phyloP scores from a whole-genome alignment of 30 jellyfish, hydroid and myxozoan genomes.

The Euphysa ruthae region DNA sequence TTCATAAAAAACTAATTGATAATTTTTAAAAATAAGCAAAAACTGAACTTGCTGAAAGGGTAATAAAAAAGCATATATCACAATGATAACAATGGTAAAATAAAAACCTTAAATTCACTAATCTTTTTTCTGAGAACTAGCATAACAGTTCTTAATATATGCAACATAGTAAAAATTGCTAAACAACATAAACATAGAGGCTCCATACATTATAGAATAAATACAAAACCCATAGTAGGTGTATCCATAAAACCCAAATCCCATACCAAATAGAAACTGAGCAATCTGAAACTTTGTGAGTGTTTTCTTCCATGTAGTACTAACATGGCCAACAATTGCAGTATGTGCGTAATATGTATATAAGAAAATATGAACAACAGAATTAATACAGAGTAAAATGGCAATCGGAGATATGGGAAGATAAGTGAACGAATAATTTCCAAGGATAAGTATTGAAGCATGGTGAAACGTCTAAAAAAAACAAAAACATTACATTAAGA shows the following conservation, averaged over 20 bases:
- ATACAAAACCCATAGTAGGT: constrained; percentile 67
- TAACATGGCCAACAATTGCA: constrained; percentile 23
- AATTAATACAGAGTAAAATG: constrained; percentile 50
- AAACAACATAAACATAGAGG: constrained; percentile 54
- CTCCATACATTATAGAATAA: constrained; percentile 57
- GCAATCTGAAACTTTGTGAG: constrained; percentile 70
- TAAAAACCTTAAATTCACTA: too few species aligned
- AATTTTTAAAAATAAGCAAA: too few species aligned
- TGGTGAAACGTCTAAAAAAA: constrained; percentile 69
- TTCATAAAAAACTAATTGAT: too few species aligned
- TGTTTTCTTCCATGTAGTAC: constrained; percentile 46
- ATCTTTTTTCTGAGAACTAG: too few species aligned
- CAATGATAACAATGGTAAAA: too few species aligned
- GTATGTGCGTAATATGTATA: constrained; percentile 62
- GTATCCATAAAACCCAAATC: constrained; percentile 50
- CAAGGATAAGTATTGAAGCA: constrained; percentile 60
- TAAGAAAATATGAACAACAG: constrained; percentile 68
- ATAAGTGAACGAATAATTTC: constrained; percentile 41
- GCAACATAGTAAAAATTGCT: constrained; percentile 67
- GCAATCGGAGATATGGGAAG: constrained; percentile 82
- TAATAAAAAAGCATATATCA: too few species aligned
- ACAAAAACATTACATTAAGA: too few species aligned
- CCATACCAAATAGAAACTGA: constrained; percentile 56
- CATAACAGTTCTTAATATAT: constrained; percentile 33
- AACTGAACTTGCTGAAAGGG: too few species aligned